phyloP scores from a whole-genome alignment of 2,888 invertebrate species.

The Maniola hyperantus region DNA sequence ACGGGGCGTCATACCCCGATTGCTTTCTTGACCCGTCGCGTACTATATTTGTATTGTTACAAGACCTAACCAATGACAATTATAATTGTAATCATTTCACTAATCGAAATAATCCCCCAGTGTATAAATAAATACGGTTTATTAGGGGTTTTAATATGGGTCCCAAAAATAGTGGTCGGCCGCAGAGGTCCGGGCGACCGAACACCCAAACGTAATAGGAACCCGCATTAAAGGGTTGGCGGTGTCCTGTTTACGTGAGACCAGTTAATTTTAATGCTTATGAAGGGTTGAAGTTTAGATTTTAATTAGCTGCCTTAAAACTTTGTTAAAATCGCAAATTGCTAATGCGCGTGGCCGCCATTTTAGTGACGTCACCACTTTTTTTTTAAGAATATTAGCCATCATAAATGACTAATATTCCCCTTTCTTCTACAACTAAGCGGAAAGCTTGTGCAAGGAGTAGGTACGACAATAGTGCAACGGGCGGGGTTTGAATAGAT shows the following conservation, averaged over 20 bases:
- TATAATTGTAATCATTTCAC: constrained; percentile 6
- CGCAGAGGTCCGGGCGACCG: constrained; percentile 40
- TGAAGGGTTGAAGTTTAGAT: not conserved
- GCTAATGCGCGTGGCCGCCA: too few relatives aligned
- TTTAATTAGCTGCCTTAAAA: not conserved
- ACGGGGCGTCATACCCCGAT: too few relatives aligned
- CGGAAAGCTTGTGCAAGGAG: too few relatives aligned
- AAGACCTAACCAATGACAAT: too few relatives aligned
- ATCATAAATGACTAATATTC: too few relatives aligned
- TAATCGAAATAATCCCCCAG: constrained; percentile 23
- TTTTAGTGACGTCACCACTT: too few relatives aligned
- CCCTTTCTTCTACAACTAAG: too few relatives aligned
- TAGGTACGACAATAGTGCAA: too few relatives aligned
- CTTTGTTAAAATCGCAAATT: not conserved
- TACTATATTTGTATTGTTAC: too few relatives aligned
- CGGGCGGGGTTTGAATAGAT: too few relatives aligned
- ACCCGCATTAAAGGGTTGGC: constrained; percentile 41
- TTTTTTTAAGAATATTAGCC: too few relatives aligned
- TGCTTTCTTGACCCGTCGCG: too few relatives aligned
- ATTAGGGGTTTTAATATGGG: constrained; percentile 45
- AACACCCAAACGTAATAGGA: constrained; percentile 41
- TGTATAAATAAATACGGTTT: constrained; percentile 44
- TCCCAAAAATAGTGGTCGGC: constrained; percentile 45
- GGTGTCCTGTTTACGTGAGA: constrained; percentile 33
- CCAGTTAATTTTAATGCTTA: constrained; percentile 10